Conservation (phyloP, 2,888 invertebrate genomes). For the Isoperla grammatica region DNA sequence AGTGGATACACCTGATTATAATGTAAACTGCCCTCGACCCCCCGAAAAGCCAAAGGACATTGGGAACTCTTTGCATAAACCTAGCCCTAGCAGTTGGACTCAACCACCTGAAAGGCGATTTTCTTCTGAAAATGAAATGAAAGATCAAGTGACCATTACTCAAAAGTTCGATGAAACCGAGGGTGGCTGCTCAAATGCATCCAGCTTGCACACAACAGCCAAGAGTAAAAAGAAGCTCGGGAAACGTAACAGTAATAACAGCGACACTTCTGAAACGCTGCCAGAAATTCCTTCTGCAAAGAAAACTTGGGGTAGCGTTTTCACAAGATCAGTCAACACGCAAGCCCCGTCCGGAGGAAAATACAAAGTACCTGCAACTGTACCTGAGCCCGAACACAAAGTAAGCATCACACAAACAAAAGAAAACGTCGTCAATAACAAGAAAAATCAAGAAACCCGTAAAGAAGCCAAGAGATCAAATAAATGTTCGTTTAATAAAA, state of each 20-base stretch:
- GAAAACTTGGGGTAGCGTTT: conserved; percentile 32
- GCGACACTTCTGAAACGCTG: conserved; percentile 19
- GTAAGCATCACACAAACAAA: conserved; percentile 30
- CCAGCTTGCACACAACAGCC: conserved; percentile 24
- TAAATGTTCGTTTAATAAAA: conserved; percentile 26
- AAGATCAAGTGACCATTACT: conserved; percentile 7
- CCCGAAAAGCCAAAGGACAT: conserved; percentile 6
- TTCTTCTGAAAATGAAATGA: conserved; percentile 13
- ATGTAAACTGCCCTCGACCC: background rate
- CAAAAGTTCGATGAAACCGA: conserved; percentile 21
- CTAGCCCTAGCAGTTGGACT: conserved; percentile 7
- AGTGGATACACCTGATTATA: too few species aligned
- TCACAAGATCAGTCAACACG: conserved; percentile 8
- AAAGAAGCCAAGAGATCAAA: conserved; percentile 34
- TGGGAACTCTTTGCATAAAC: background rate
- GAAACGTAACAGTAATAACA: conserved; percentile 25
- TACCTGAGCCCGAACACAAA: conserved; percentile 7
- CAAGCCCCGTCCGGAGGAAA: background rate
- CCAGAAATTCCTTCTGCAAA: conserved; percentile 23
- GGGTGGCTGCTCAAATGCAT: conserved; percentile 17
- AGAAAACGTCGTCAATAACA: conserved; percentile 30
- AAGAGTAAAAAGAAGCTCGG: conserved; percentile 30
- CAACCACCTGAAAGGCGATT: conserved; percentile 10
- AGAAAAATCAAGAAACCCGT: conserved; percentile 32
- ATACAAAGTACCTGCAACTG: conserved; percentile 15